These are phyloP conservation scores for Brassicogethes aeneus DNA, from an alignment of 2,888 invertebrate genomes.

Conservation along the genomic window DNA sequence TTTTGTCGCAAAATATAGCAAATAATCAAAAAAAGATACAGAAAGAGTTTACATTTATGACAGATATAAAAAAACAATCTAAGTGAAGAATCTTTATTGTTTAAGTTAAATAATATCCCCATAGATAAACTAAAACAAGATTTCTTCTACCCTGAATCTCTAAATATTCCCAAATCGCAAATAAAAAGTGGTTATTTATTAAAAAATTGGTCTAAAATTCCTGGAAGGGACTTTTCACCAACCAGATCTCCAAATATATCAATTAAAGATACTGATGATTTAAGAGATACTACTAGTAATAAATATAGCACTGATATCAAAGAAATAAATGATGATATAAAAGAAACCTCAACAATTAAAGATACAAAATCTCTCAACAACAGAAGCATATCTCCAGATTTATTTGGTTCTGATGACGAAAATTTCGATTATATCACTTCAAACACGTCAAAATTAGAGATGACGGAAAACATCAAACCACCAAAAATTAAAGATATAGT, in stretches of 20 bases:
- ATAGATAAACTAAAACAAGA: background rate
- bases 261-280: too few species aligned
- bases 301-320: too few species aligned
- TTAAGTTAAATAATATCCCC: background rate
- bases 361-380: too few species aligned
- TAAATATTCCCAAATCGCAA: constrained; percentile 38
- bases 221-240: constrained; percentile 57
- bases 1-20: constrained; percentile 21
- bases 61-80: background rate
- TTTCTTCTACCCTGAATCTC: constrained; percentile 13
- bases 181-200: constrained; percentile 44
- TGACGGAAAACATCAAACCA: too few species aligned
- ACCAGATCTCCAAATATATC: too few species aligned
- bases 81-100: background rate
- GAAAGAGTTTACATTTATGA: constrained; percentile 5
- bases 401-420: constrained; percentile 31
- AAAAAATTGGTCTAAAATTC: constrained; percentile 54
- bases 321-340: too few species aligned
- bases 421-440: too few species aligned
- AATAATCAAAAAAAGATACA: constrained; percentile 6
- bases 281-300: too few species aligned
- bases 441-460: too few species aligned
- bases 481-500: too few species aligned
- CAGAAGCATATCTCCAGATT: constrained; percentile 28
- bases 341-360: too few species aligned